These are phyloP conservation scores for Bothrops jararaca DNA, from an alignment of 2,113 vertebrate species.

Conservation along the genomic window DNA sequence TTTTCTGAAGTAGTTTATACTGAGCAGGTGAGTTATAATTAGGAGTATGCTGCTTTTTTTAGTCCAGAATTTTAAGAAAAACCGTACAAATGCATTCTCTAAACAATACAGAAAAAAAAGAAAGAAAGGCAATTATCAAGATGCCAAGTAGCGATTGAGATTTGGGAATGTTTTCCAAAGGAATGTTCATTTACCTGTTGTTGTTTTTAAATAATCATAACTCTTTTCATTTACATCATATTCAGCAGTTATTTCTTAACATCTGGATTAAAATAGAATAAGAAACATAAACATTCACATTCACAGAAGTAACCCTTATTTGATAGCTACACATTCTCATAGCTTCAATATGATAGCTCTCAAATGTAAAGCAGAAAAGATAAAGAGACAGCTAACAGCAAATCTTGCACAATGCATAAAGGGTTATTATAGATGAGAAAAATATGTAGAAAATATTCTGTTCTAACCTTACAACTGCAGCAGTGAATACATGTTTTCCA, in stretches of 20 bases:
- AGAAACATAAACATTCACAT: not conserved
- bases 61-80: constrained; percentile 13
- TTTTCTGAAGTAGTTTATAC: constrained; percentile 30
- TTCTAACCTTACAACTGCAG: not conserved
- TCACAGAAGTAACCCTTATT: not conserved
- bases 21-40: not conserved
- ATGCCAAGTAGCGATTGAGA: not conserved
- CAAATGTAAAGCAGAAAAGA: not conserved
- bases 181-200: not conserved
- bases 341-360: not conserved
- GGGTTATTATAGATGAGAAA: not conserved
- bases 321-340: not conserved
- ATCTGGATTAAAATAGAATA: not conserved
- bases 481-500: not conserved
- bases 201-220: not conserved
- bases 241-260: not conserved
- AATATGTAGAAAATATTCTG: not conserved
- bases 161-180: not conserved
- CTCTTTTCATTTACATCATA: not conserved
- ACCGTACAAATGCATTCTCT: not conserved
- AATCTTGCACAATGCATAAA: not conserved
- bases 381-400: not conserved
- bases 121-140: not conserved
- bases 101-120: not conserved
- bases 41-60: constrained; percentile 26